phyloP scores from a whole-genome alignment of 2,797 vertebrate genomes.

The Buceros bicornis region DNA sequence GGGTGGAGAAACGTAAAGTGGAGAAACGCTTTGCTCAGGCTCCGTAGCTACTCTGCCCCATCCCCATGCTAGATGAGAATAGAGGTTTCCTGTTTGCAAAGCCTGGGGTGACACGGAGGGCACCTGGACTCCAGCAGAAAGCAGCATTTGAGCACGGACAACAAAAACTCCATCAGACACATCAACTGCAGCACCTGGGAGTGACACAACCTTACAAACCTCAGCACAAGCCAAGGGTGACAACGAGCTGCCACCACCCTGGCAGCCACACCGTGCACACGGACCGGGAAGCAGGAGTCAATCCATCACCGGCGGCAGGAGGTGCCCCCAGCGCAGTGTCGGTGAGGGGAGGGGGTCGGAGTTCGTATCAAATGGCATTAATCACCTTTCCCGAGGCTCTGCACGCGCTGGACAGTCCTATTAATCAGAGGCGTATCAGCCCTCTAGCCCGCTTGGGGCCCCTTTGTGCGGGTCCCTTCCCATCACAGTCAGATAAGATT shows the following conservation, averaged over 20 bases:
- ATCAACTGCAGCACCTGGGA: not conserved
- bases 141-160: not conserved
- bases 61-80: accelerated
- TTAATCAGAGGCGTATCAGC: slow-evolving; percentile 87
- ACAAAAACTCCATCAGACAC: not conserved
- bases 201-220: not conserved
- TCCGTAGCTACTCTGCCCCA: not conserved
- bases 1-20: not conserved
- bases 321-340: slow-evolving; percentile 1
- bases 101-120: accelerated
- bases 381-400: slow-evolving; percentile 83
- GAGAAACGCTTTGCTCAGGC: accelerated
- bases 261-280: not conserved
- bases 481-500: slow-evolving; percentile 90
- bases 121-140: not conserved
- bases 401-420: slow-evolving; percentile 82
- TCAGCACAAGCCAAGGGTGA: not conserved
- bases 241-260: not conserved
- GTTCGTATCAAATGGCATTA: slow-evolving; percentile 81
- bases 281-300: slow-evolving; percentile 9
- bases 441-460: slow-evolving; percentile 78
- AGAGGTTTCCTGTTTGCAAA: accelerated
- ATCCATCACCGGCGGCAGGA: slow-evolving; percentile 17
- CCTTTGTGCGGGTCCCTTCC: slow-evolving; percentile 87
- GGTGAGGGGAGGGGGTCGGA: slow-evolving; percentile 23